Evolutionary conservation across 2,888 invertebrate species (phyloP).

Genomic region (Tribolium freemani): DNA sequence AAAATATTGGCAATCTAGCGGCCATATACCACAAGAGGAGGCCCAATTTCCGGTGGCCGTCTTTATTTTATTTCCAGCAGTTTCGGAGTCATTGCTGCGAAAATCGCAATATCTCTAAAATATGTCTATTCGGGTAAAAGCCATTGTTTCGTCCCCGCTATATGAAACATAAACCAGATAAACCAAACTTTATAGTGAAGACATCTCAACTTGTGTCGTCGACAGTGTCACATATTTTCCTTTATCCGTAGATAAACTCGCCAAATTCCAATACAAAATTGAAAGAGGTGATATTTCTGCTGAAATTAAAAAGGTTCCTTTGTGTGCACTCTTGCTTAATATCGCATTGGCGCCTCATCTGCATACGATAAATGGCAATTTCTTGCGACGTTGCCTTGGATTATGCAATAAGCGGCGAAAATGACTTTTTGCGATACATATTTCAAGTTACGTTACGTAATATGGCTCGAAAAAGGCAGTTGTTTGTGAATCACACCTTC

Average conservation of each 20-base stretch:
- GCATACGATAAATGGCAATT: conserved; percentile 38
- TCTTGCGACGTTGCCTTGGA: conserved; percentile 38
- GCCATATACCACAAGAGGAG: conserved; percentile 12
- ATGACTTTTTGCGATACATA: conserved; percentile 12
- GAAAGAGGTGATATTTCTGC: neutral
- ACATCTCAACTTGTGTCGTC: conserved; percentile 21
- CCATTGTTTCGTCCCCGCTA: conserved; percentile 35
- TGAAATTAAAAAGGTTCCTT: neutral
- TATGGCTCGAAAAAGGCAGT: neutral
- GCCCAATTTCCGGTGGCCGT: conserved; percentile 40
- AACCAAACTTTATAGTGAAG: conserved; percentile 37
- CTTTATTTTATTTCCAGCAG: conserved; percentile 45
- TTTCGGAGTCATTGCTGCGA: conserved; percentile 47
- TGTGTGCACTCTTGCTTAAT: neutral
- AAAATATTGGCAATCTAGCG: conserved; percentile 37
- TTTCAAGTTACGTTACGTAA: conserved; percentile 23
- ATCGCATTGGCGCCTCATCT: conserved; percentile 12
- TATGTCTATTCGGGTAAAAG: conserved; percentile 39
- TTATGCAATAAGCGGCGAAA: conserved; percentile 12
- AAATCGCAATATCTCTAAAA: conserved; percentile 49
- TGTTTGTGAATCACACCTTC: conserved; percentile 18
- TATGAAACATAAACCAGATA: conserved; percentile 42
- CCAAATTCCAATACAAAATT: neutral
- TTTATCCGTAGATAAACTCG: conserved; percentile 14
- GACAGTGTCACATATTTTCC: conserved; percentile 16